Base-by-base conservation (phyloP, 1,140 invertebrate species). In the Theocolax elegans region DNA sequence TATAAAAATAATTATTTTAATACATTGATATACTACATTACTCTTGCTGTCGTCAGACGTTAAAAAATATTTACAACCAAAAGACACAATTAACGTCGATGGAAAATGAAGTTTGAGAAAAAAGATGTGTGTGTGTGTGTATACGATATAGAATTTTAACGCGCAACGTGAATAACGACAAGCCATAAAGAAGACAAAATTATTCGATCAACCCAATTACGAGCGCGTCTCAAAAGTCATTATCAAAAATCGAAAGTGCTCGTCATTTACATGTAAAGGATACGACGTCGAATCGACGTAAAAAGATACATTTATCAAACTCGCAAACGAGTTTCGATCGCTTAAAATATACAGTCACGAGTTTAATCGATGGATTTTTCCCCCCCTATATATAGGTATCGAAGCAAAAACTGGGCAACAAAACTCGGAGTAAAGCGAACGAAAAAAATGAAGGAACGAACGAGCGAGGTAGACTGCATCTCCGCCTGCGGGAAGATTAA, bases 191-290 rank as follows among this genome's bases (percentile, higher is more conserved):
- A 42, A 42, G 21, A 35, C 19, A 53, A 68, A 53, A 68, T 60
- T 42, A 35, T 53, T n/a, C 27, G 40, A 63, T 54, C 49, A 70
- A 46, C 29, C 38, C 27, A 63, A 70, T 70, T 70, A 63, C 67
- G 31, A 63, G 51, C 38, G 17, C 15, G 6, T 35, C 31, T 62
- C 15, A 0, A 27, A 53, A 62, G 59, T 56, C 40, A 46, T 35
- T 56, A 46, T 63, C 40, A 48, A 63, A 70, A 63, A 56, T 70
- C 35, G 67, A 70, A 70, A 70, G 67, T 70, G 49, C 67, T 46
- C n/a, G 67, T 46, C 48, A 68, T 60, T 53, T 42, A 62, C 42
- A 60, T 49, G 35, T 58, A 42, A 53, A 42, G n/a, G 12, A 19
- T 1, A 2, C 15, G 23, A 35, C 31, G 29, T 35, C 53, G 40